Evolutionary conservation across 2,797 vertebrate species (phyloP).

Genomic region (Phoeniculus purpureus): DNA sequence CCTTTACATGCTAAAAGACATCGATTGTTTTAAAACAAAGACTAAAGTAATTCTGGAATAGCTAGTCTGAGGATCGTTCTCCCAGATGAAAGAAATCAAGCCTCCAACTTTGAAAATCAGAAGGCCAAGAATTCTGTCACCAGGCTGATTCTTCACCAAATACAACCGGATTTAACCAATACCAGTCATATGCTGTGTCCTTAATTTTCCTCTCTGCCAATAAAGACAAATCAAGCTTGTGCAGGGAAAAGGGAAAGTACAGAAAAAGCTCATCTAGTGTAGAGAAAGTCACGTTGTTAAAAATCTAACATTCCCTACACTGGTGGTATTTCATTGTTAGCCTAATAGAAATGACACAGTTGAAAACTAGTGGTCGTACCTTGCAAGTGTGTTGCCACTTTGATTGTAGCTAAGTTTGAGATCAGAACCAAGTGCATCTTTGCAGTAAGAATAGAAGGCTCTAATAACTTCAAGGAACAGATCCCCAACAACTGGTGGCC

Average conservation of each 20-base stretch:
- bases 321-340: not conserved
- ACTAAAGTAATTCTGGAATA: not conserved
- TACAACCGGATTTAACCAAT: not conserved
- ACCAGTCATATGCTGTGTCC: not conserved
- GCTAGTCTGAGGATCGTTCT: not conserved
- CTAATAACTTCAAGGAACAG: slow-evolving; percentile 92
- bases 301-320: not conserved
- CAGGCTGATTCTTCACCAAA: not conserved
- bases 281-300: not conserved
- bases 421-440: slow-evolving; percentile 84
- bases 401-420: slow-evolving; percentile 82
- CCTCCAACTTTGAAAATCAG: not conserved
- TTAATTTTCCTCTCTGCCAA: not conserved
- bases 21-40: not conserved
- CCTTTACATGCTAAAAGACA: not conserved
- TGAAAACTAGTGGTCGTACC: slow-evolving; percentile 71
- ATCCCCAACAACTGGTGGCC: slow-evolving; percentile 86
- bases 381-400: slow-evolving; percentile 84
- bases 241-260: not conserved
- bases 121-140: not conserved
- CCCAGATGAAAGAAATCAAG: not conserved
- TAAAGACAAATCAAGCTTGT: not conserved
- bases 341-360: not conserved
- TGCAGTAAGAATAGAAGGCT: slow-evolving; percentile 91
- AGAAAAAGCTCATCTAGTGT: not conserved